Evolutionary conservation across 2,113 vertebrate species (phyloP), one percentile per base, ranked within the genome.

Genomic region (Vicugna pacos): DNA sequence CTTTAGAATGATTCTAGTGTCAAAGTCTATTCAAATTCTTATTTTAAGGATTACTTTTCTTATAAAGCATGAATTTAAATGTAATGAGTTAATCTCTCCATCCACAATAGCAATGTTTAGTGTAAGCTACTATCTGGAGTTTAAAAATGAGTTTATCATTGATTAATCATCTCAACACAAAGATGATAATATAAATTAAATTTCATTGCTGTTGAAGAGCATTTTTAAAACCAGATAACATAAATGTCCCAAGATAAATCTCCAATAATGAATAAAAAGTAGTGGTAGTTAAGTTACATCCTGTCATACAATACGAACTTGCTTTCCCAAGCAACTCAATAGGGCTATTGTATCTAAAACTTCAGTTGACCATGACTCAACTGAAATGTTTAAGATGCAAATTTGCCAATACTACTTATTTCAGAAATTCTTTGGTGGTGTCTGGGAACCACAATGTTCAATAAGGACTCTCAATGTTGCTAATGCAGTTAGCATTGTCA

Each of bases 31-130:
- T 87, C 38, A 77, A 58, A 88, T 88, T 32, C 28, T 84, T 28
- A 62, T 58, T 83, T 88, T 65, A 83, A 80, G 32, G 2, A 15
- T 91, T 92, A 46, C 6, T 70, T 62, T 97, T 73, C 67, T 86
- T 92, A 54, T 5, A 85, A 89, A 67, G 46, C 9, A 58, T 70
- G 67, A 69, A 93, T 85, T 64, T 90, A 94, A 89, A 75, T 96
- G 11, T 92, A 60, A 42, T 50, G 14, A 89, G 9, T 69, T 94
- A 87, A 88, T 48, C 19, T 38, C 48, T 52, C 13, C 22, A 91
- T 16, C 48, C 9, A 93, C 3, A 73, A 48, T 32, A 76, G 15
- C 50, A 89, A 64, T 70, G 46, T 81, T 77, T 42, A 86, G 32
- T 65, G 52, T 86, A 16, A 92, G n/a, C 52, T 94, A 58, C 22